phyloP scores from a whole-genome alignment of 2,797 vertebrate genomes.

The Pseudomugil gertrudae region DNA sequence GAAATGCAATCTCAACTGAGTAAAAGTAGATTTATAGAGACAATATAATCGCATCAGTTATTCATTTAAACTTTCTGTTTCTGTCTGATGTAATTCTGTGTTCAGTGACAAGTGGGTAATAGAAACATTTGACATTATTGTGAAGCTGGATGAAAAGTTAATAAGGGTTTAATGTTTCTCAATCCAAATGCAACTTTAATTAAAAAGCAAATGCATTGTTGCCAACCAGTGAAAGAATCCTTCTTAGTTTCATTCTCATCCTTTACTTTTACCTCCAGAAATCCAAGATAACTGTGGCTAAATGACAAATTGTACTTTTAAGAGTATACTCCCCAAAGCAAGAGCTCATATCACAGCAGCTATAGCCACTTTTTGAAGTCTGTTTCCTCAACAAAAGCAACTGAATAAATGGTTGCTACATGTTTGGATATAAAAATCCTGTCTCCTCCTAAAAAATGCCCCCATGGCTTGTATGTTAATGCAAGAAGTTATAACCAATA shows the following conservation, averaged over 20 bases:
- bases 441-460: too few relatives aligned
- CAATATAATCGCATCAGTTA: not conserved
- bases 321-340: too few relatives aligned
- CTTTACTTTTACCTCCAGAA: not conserved
- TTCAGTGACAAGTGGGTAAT: not conserved
- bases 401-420: too few relatives aligned
- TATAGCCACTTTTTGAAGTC: too few relatives aligned
- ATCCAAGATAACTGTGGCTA: not conserved
- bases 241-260: not conserved
- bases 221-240: not conserved
- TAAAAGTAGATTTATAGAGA: not conserved
- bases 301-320: too few relatives aligned
- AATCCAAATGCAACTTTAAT: not conserved
- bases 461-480: too few relatives aligned
- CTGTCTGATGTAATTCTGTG: not conserved
- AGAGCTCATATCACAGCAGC: too few relatives aligned
- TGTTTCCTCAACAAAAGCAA: too few relatives aligned
- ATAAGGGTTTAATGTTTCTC: not conserved
- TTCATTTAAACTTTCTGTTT: not conserved
- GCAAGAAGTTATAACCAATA: too few relatives aligned
- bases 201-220: not conserved
- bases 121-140: conserved; percentile 3
- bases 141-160: not conserved
- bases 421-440: too few relatives aligned
- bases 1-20: not conserved